Evolutionary conservation across 2,888 invertebrate species (phyloP).

Genomic region (Dicyrtoma fusca): DNA sequence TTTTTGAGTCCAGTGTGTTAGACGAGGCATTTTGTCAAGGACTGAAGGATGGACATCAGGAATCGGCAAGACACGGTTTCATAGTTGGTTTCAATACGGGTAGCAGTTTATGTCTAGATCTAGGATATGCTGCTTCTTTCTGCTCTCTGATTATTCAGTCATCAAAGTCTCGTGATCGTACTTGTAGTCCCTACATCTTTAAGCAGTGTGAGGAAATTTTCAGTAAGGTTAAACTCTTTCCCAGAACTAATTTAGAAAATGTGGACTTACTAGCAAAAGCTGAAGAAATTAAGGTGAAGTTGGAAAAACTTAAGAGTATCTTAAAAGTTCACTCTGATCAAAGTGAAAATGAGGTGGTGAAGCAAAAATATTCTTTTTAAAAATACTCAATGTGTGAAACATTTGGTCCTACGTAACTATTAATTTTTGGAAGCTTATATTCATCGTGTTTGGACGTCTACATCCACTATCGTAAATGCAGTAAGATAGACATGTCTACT

Average conservation of each 20-base stretch:
- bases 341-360: conserved; percentile 41
- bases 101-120: conserved; percentile 76
- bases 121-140: conserved; percentile 74
- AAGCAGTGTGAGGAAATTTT: conserved; percentile 60
- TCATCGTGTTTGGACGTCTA: too few species aligned
- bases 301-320: conserved; percentile 63
- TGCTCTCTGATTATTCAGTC: conserved; percentile 17
- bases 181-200: not conserved
- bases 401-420: too few species aligned
- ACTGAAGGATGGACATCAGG: conserved; percentile 70
- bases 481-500: too few species aligned
- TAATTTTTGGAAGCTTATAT: too few species aligned
- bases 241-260: conserved; percentile 68
- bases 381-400: too few species aligned
- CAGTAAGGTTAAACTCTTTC: conserved; percentile 68
- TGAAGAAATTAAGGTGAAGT: conserved; percentile 70
- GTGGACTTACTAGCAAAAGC: conserved; percentile 68
- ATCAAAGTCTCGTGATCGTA: not conserved
- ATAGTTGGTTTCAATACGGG: conserved; percentile 74
- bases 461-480: too few species aligned
- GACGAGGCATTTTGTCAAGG: conserved; percentile 63
- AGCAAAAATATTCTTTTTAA: conserved; percentile 49
- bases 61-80: conserved; percentile 66
- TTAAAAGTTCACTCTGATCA: conserved; percentile 55
- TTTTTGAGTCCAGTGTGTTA: not conserved